A percentile compares a stretch with the other conserved stretches of the same genome.
Evolutionary conservation across 2,888 invertebrate genomes (phyloP).

Genomic region (Dynastes grantii): DNA sequence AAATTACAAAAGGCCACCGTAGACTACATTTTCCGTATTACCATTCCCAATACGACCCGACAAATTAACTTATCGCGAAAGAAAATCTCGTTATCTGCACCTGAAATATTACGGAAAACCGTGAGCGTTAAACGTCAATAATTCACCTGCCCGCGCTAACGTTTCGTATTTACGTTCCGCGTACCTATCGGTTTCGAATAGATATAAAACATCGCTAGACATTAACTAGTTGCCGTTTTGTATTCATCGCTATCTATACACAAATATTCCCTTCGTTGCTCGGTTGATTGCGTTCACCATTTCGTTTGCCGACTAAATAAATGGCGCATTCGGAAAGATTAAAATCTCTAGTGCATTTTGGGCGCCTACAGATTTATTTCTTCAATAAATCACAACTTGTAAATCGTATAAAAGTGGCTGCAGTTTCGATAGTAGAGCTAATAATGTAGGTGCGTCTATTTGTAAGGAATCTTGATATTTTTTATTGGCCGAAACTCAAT

Average conservation of each 20-base stretch:
- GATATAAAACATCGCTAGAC: conserved; percentile 16
- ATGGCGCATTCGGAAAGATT: conserved; percentile 16
- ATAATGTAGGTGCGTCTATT: too few species aligned
- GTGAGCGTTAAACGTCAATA: too few species aligned
- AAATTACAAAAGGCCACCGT: too few species aligned
- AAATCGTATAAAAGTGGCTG: not conserved
- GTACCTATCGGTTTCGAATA: not conserved
- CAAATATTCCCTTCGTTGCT: not conserved
- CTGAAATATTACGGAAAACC: too few species aligned
- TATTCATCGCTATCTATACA: not conserved
- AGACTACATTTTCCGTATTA: too few species aligned
- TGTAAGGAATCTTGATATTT: too few species aligned
- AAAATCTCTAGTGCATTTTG: conserved; percentile 14
- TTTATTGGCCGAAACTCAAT: too few species aligned
- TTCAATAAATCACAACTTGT: conserved; percentile 23
- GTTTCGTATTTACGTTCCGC: not conserved
- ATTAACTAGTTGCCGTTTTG: conserved; percentile 9
- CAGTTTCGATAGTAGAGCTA: too few species aligned
- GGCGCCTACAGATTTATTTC: conserved; percentile 1
- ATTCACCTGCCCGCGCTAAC: not conserved
- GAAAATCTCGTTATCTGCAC: too few species aligned
- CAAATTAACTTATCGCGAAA: too few species aligned
- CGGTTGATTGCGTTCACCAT: conserved; percentile 5
- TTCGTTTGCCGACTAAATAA: conserved; percentile 10
- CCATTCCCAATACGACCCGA: too few species aligned